Conservation (phyloP, 2,888 invertebrate species). For the Tinea semifulvella region DNA sequence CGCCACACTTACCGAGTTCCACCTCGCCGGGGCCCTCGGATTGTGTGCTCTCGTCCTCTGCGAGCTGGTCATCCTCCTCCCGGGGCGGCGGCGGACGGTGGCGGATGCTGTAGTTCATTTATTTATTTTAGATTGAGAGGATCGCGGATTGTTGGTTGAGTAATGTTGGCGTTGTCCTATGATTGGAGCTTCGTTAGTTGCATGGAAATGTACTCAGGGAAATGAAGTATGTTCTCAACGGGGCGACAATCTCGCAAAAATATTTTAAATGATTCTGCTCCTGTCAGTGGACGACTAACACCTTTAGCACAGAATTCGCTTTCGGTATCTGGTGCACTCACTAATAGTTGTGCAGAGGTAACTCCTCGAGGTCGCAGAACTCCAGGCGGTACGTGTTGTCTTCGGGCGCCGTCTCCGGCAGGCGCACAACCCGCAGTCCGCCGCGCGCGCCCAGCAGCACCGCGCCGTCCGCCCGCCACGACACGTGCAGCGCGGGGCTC, state of each 20-base stretch:
- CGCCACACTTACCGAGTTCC: conserved; percentile 62
- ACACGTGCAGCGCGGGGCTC: background rate
- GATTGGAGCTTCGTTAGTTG: too few relatives aligned
- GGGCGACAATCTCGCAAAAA: too few relatives aligned
- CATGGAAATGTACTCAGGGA: too few relatives aligned
- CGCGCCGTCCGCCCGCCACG: conserved; percentile 33
- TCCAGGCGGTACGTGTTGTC: conserved; percentile 51
- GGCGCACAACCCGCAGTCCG: conserved; percentile 47
- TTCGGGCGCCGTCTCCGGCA: conserved; percentile 35
- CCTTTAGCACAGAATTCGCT: too few relatives aligned
- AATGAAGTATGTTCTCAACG: too few relatives aligned
- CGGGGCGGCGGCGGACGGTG: conserved; percentile 63
- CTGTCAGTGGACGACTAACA: too few relatives aligned
- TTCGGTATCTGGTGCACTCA: conserved; percentile 40
- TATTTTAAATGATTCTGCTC: too few relatives aligned
- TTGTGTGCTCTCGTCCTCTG: conserved; percentile 43
- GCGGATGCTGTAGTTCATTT: conserved; percentile 37
- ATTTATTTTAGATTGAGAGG: too few relatives aligned
- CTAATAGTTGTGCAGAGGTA: conserved; percentile 50
- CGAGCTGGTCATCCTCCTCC: conserved; percentile 47
- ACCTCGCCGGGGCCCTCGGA: conserved; percentile 64
- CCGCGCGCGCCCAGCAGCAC: conserved; percentile 49
- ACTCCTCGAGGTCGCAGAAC: conserved; percentile 43
- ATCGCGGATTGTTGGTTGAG: too few relatives aligned
- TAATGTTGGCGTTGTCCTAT: too few relatives aligned